These are phyloP conservation scores for Gambusia holbrooki DNA, from an alignment of 2,113 vertebrate genomes.

Conservation along the genomic window DNA sequence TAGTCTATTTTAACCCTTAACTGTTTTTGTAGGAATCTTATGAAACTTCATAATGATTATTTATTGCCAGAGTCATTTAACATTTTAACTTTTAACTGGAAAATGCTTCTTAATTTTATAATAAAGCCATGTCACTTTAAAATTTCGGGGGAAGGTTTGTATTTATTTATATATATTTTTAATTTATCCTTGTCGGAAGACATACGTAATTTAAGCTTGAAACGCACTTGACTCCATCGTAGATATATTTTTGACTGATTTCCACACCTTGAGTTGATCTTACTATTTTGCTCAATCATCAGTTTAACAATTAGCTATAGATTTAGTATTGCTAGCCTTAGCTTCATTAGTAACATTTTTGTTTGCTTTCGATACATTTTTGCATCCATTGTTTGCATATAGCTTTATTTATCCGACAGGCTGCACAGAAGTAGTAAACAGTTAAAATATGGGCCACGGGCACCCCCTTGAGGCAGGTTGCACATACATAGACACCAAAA, in stretches of 20 bases:
- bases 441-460: conserved; percentile 26
- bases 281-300: neutral
- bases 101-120: too few relatives aligned
- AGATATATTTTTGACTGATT: neutral
- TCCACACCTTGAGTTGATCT: neutral
- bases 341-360: neutral
- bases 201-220: too few relatives aligned
- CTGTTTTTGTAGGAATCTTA: neutral
- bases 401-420: conserved; percentile 3
- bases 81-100: neutral
- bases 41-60: neutral
- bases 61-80: neutral
- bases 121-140: neutral
- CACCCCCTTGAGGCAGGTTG: conserved; percentile 68
- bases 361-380: neutral
- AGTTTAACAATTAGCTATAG: neutral
- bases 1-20: conserved; percentile 18
- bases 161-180: too few relatives aligned
- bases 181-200: neutral
- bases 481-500: neutral
- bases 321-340: neutral
- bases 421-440: conserved; percentile 22
- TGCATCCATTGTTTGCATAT: neutral
- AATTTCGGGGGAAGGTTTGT: neutral
- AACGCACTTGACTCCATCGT: too few relatives aligned